These are phyloP conservation scores for Caranx melampygus DNA, from an alignment of 2,113 vertebrate genomes.

Conservation along the genomic window DNA sequence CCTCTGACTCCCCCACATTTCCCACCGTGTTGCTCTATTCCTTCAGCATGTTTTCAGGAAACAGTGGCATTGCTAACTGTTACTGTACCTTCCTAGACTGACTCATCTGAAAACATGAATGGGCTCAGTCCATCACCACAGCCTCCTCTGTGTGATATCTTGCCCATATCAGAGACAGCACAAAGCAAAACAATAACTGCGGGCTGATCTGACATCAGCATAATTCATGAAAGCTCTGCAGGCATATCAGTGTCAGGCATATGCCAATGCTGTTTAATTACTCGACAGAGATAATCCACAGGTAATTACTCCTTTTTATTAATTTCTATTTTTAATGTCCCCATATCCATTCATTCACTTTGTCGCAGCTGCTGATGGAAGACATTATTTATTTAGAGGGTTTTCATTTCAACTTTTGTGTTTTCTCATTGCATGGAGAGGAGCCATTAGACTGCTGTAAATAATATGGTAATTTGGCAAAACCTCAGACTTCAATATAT, in stretches of 20 bases:
- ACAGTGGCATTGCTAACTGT: background rate
- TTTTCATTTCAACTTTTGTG: slow-evolving; percentile 36
- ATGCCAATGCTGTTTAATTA: slow-evolving; percentile 75
- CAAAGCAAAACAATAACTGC: slow-evolving; percentile 56
- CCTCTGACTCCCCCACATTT: no score
- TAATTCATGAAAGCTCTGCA: slow-evolving; percentile 60
- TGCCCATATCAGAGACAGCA: slow-evolving; percentile 33
- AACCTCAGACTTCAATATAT: slow-evolving; percentile 34
- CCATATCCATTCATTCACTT: slow-evolving; percentile 60
- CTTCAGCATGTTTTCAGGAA: background rate
- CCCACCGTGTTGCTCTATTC: background rate
- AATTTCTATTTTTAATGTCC: slow-evolving; percentile 70
- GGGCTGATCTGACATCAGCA: slow-evolving; percentile 56
- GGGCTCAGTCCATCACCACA: background rate
- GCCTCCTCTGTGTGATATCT: slow-evolving; percentile 20
- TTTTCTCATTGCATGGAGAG: slow-evolving; percentile 29
- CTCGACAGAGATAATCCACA: slow-evolving; percentile 71
- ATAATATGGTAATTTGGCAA: slow-evolving; percentile 64
- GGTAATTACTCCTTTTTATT: slow-evolving; percentile 79
- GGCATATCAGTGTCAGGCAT: slow-evolving; percentile 67
- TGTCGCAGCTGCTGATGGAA: slow-evolving; percentile 42
- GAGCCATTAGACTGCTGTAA: slow-evolving; percentile 50
- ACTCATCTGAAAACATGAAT: background rate
- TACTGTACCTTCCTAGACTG: background rate
- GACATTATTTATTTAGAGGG: slow-evolving; percentile 29